Evolutionary conservation across 2,888 invertebrate species (phyloP).

Genomic region (Apoda limacodes): DNA sequence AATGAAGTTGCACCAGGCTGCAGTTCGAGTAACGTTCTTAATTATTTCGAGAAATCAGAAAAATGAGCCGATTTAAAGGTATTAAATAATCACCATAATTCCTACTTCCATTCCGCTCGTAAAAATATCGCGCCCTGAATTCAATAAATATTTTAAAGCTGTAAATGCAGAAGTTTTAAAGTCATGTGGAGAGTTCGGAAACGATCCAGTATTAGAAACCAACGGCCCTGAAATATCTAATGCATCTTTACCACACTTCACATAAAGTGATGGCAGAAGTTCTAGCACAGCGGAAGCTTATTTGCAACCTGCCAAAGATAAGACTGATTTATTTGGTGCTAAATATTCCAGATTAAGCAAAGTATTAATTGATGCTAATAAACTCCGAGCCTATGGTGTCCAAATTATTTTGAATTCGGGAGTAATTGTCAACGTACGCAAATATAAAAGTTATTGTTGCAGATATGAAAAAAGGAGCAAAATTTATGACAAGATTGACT

Average conservation of each 20-base stretch:
- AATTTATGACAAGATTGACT: constrained; percentile 31
- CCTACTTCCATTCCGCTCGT: constrained; percentile 29
- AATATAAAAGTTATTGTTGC: constrained; percentile 45
- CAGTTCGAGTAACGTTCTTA: constrained; percentile 26
- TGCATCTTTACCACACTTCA: constrained; percentile 26
- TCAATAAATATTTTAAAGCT: constrained; percentile 22
- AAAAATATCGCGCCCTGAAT: constrained; percentile 24
- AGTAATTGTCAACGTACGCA: constrained; percentile 28
- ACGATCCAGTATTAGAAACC: constrained; percentile 25
- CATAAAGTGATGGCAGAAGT: constrained; percentile 37
- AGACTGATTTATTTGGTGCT: constrained; percentile 37
- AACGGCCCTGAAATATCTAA: constrained; percentile 27
- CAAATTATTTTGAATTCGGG: constrained; percentile 29
- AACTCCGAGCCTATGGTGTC: constrained; percentile 38
- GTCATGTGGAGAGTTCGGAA: constrained; percentile 27
- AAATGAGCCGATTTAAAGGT: constrained; percentile 25
- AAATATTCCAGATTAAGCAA: constrained; percentile 41
- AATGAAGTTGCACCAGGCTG: constrained; percentile 25
- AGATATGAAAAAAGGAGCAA: constrained; percentile 36
- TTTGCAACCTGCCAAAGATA: constrained; percentile 29
- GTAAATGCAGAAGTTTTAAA: constrained; percentile 23
- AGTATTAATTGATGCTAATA: constrained; percentile 35
- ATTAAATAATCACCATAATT: constrained; percentile 19
- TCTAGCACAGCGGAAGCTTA: constrained; percentile 52
- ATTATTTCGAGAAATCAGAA: constrained; percentile 31